A percentile compares a stretch with the other conserved stretches of the same genome.
phyloP scores from a whole-genome alignment of 2,113 vertebrate genomes.

The Pelecanus crispus region DNA sequence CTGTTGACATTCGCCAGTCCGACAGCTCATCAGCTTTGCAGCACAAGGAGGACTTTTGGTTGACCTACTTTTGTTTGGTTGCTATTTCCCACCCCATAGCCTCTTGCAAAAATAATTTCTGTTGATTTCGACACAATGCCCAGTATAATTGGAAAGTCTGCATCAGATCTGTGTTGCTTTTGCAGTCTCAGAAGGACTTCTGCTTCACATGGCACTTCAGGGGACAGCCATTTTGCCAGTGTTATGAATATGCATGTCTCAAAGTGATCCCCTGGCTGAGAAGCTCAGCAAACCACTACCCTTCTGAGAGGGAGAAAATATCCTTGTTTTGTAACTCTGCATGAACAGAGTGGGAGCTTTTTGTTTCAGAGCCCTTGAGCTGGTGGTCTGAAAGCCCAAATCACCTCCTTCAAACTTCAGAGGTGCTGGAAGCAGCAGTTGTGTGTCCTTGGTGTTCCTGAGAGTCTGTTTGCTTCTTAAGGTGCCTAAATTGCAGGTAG shows the following conservation, averaged over 20 bases:
- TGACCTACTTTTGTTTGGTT: conserved; percentile 6
- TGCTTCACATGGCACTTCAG: not conserved
- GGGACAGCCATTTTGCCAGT: not conserved
- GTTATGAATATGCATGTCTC: not conserved
- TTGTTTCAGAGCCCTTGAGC: not conserved
- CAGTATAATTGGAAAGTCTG: not conserved
- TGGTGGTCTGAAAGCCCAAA: not conserved
- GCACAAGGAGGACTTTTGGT: not conserved
- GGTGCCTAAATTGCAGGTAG: not conserved
- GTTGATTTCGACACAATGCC: not conserved
- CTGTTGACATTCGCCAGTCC: accelerated
- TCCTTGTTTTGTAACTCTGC: not conserved
- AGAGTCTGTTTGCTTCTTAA: not conserved
- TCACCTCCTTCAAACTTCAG: not conserved
- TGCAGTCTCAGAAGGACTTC: not conserved
- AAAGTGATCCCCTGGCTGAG: not conserved
- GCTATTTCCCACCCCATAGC: not conserved
- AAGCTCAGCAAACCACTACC: not conserved
- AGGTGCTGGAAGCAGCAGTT: not conserved
- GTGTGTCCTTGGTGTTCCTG: not conserved
- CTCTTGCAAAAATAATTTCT: not conserved
- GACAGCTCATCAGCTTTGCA: not conserved
- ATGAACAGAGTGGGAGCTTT: not conserved
- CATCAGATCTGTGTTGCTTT: not conserved
- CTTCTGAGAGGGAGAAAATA: not conserved